Conservation (phyloP, 1,140 invertebrate species). For the Eupristina koningsbergeri region DNA sequence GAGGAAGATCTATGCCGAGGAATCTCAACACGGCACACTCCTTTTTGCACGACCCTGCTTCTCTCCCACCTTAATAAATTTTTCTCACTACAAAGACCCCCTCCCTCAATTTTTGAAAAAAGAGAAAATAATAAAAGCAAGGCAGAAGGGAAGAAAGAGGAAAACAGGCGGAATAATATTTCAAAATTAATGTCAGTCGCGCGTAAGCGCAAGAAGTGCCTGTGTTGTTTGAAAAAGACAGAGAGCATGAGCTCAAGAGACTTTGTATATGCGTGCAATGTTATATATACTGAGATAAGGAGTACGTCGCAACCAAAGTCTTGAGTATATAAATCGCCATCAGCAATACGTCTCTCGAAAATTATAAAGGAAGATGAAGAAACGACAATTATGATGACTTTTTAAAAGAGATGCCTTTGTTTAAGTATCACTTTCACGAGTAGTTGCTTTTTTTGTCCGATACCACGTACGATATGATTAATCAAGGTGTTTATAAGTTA, state of each 20-base stretch:
- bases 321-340: slow-evolving; percentile 18
- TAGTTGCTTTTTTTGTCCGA: slow-evolving; percentile 43
- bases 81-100: not conserved
- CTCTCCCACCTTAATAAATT: not conserved
- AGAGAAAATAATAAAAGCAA: not conserved
- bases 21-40: slow-evolving; percentile 37
- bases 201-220: slow-evolving; percentile 12
- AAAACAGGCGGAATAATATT: slow-evolving; percentile 62
- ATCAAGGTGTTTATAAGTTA: slow-evolving; percentile 29
- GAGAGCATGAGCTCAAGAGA: not conserved
- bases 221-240: not conserved
- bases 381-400: slow-evolving; percentile 7
- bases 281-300: slow-evolving; percentile 1
- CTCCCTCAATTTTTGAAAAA: no score
- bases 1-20: slow-evolving; percentile 16
- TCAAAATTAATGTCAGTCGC: slow-evolving; percentile 67
- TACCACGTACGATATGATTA: slow-evolving; percentile 34
- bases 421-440: slow-evolving; percentile 38
- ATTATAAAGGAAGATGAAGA: slow-evolving; percentile 30
- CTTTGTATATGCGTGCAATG: slow-evolving; percentile 53
- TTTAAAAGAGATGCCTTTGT: slow-evolving; percentile 37
- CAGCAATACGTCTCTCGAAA: not conserved
- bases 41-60: not conserved
- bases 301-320: not conserved
- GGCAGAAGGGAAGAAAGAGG: slow-evolving; percentile 36